phyloP scores from a whole-genome alignment of 2,888 invertebrate genomes.

The Agrotis puta region DNA sequence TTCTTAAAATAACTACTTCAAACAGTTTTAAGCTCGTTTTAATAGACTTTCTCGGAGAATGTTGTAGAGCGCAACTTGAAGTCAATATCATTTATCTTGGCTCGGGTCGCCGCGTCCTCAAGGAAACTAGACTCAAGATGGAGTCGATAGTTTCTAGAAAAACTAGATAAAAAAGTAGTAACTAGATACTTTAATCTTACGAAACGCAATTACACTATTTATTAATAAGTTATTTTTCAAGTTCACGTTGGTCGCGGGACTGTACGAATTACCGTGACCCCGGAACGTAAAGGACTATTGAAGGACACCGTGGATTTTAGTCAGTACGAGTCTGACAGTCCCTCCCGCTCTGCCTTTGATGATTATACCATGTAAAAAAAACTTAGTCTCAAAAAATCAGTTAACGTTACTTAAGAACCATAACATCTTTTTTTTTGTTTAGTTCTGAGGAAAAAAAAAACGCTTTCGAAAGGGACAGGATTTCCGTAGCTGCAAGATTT shows the following conservation, averaged over 20 bases:
- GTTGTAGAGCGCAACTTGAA: constrained; percentile 5
- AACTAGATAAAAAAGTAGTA: not conserved
- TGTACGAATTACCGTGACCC: too few species aligned
- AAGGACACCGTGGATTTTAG: too few species aligned
- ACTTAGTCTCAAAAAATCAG: too few species aligned
- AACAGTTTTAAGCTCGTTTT: not conserved
- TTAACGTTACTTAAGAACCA: not conserved
- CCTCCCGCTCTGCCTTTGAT: too few species aligned
- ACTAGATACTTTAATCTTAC: too few species aligned
- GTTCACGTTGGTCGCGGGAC: too few species aligned
- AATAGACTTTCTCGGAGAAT: not conserved
- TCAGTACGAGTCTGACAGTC: too few species aligned
- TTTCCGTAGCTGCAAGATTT: not conserved
- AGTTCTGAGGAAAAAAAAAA: not conserved
- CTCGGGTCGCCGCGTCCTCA: not conserved
- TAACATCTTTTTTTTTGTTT: too few species aligned
- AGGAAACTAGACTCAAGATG: not conserved
- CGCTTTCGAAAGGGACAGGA: not conserved
- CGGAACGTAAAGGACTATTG: too few species aligned
- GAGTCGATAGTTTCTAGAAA: not conserved
- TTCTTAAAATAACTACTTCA: not conserved
- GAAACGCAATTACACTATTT: not conserved
- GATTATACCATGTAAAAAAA: too few species aligned
- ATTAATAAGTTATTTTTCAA: not conserved
- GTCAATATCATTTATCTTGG: constrained; percentile 26